Evolutionary conservation across 2,113 vertebrate genomes (phyloP).

Genomic region (Setophaga kirtlandii): DNA sequence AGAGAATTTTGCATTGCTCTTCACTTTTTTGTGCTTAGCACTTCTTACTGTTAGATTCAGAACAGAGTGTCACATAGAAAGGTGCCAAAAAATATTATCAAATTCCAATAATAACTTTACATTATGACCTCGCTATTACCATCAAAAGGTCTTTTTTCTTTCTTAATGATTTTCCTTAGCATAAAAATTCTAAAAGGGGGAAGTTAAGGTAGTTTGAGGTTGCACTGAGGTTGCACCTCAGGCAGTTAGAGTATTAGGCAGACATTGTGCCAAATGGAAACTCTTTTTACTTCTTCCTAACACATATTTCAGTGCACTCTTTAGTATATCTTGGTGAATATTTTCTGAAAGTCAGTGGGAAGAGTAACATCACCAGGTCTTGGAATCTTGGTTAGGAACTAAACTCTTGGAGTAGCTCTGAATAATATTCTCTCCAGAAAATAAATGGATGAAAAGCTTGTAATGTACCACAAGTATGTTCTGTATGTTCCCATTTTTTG

Average conservation of each 20-base stretch:
- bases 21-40: background rate
- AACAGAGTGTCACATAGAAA: background rate
- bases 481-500: background rate
- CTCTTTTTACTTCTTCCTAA: background rate
- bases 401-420: background rate
- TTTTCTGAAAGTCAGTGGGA: background rate
- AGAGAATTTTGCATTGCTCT: background rate
- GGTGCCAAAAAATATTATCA: background rate
- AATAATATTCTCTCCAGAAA: background rate
- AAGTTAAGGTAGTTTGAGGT: background rate
- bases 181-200: background rate
- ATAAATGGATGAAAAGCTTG: background rate
- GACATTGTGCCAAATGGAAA: background rate
- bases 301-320: background rate
- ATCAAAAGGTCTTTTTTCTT: rapidly evolving
- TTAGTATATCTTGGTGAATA: background rate
- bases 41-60: background rate
- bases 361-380: background rate
- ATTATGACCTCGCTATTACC: background rate
- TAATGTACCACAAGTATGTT: background rate
- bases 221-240: background rate
- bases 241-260: background rate
- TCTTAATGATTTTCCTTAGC: background rate
- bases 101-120: background rate
- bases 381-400: background rate